Base-by-base conservation (phyloP, 1,140 invertebrate genomes). In the Drosophila sechellia region DNA sequence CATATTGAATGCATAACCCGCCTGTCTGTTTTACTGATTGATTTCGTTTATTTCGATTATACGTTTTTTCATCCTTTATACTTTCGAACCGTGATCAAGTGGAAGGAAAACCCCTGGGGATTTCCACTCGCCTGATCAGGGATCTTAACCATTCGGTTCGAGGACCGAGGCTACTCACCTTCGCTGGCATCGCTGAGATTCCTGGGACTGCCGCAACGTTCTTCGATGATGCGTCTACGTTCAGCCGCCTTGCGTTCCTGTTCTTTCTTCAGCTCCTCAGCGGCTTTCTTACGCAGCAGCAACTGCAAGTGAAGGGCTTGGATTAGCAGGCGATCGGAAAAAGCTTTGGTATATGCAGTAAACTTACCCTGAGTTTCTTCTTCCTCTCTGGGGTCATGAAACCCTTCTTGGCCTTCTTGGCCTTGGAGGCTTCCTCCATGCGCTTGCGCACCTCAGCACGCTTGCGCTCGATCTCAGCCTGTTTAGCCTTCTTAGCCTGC, bases 181-280 rank as follows among this genome's bases (percentile, higher is more conserved):
- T 99, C 97, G 93, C 96, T 98, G 85, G 97, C 96, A 92, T 97
- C 96, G 61, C 98, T 98, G 90, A 98, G 93, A 92, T 96, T 95
- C 93, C 98, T 98, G 61, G 97, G 94, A 92, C 97, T 96, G 92
- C 97, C 97, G 92, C 97, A 98, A 92, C 98, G 95, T 93, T 99
- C 96, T 93, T 98, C 97, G 93, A 99, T 99, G 94, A 98, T 98
- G 91, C 96, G 96, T 94, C 98, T 98, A 93, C 98, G 97, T 93
- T 99, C 98, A 77, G 98, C 97, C 35, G 98, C 98, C 94, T 99
- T 99, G 92, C 97, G 96, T 94, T 99, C 98, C 93, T 99, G 98
- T 94, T 99, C 98, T 93, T 99, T 99, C 94, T 99, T 99, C 94
- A 99, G 94, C 94, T 99, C 98, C 94, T 99, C 99, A 89, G 99